Evolutionary conservation across 1,140 invertebrate species (phyloP).

Genomic region (Plodia interpunctella): DNA sequence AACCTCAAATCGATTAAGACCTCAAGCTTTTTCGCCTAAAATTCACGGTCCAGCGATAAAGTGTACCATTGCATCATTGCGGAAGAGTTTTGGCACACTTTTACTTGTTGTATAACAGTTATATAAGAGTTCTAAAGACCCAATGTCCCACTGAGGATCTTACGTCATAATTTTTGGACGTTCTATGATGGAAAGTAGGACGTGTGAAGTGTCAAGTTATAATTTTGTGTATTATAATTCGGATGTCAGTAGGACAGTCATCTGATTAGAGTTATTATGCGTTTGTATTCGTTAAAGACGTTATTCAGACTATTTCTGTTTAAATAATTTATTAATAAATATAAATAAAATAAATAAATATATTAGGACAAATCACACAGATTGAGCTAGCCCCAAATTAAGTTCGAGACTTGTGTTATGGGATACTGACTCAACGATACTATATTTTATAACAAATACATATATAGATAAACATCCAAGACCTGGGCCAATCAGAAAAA

Average conservation of each 20-base stretch:
- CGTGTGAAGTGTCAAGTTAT: conserved; percentile 66
- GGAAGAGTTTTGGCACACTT: conserved; percentile 62
- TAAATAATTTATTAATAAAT: too few relatives aligned
- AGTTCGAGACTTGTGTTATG: too few relatives aligned
- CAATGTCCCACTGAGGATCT: conserved; percentile 59
- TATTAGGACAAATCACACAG: too few relatives aligned
- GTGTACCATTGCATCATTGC: conserved; percentile 50
- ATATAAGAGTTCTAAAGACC: conserved; percentile 61
- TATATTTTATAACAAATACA: too few relatives aligned
- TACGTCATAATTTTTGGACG: conserved; percentile 61
- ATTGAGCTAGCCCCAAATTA: too few relatives aligned
- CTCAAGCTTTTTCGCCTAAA: conserved; percentile 15
- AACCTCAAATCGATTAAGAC: not conserved
- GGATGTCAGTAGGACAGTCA: conserved; percentile 15
- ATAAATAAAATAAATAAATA: too few relatives aligned
- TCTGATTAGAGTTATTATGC: not conserved
- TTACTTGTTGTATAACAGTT: conserved; percentile 62
- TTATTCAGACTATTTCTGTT: not conserved
- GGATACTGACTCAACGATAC: too few relatives aligned
- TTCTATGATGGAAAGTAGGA: conserved; percentile 60
- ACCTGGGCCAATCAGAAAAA: too few relatives aligned
- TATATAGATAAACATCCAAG: too few relatives aligned
- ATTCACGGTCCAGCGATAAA: conserved; percentile 36
- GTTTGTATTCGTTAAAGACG: not conserved
- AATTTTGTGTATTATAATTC: not conserved